These are phyloP conservation scores for Psittacus erithacus DNA, from an alignment of 2,113 vertebrate species.

Conservation along the genomic window DNA sequence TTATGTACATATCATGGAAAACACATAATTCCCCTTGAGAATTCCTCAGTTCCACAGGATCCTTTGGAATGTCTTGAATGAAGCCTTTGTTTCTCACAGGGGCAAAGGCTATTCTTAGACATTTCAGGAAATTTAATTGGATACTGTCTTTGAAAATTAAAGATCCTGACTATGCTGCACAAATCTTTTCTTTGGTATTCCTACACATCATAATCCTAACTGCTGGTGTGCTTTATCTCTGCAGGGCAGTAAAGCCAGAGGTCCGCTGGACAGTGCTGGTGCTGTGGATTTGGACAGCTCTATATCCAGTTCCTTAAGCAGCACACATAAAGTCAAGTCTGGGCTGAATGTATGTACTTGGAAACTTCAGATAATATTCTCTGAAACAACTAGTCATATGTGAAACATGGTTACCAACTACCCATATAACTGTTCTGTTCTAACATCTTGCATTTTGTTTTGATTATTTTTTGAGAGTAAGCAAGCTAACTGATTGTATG, in stretches of 20 bases:
- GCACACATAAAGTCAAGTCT: slow-evolving; percentile 70
- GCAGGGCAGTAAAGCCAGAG: slow-evolving; percentile 84
- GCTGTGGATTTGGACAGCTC: slow-evolving; percentile 76
- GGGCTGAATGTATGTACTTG: background rate
- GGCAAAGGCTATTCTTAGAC: background rate
- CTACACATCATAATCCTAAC: background rate
- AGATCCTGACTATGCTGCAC: background rate
- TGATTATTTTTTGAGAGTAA: background rate
- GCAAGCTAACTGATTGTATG: background rate
- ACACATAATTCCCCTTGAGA: background rate
- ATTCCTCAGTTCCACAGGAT: background rate
- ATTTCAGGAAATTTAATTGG: background rate
- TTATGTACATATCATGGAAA: background rate
- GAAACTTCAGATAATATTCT: background rate
- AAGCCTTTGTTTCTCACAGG: background rate
- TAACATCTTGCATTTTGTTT: background rate
- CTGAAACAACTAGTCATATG: background rate
- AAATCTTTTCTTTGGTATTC: background rate
- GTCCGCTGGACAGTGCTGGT: slow-evolving; percentile 76
- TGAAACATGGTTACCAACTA: background rate
- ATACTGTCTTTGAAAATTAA: background rate
- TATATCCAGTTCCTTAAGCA: slow-evolving; percentile 72
- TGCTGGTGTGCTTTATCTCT: slow-evolving; percentile 17
- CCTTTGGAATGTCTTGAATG: background rate
- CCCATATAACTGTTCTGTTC: background rate